Evolutionary conservation across 2,797 vertebrate species (phyloP), one percentile per base, ranked within the genome.

Genomic region (Tenualosa thibaudeaui): DNA sequence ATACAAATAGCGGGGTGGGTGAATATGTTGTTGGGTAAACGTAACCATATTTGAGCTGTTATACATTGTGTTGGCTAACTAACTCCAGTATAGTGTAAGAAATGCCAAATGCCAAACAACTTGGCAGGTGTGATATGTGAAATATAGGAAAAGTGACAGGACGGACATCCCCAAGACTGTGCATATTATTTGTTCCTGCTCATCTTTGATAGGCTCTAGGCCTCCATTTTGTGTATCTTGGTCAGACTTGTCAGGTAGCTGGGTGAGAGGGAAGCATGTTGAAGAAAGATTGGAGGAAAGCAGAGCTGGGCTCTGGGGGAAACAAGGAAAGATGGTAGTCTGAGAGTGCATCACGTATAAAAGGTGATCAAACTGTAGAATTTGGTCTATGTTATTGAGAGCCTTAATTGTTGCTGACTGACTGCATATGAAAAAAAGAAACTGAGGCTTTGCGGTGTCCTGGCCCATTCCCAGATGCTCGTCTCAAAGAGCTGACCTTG

Each of bases 401-500:
- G 37, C 7, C 92, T 94, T 91, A 91, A 92, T 95, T 94, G 92
- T 94, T 93, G 92, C 92, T 60, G 88, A 91, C 90, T 92, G 90
- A 91, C 93, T 93, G 92, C 90, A 86, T 94, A 92, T 87, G 92
- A 93, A 95, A 90, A 75, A 46, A 78, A 78, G 3, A 78, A 71
- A 40, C 92, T 94, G 91, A 86, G 65, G 90, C 91, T 94, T 90
- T 87, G 90, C 90, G 92, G 91, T 88, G 86, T 88, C 86, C 94
- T 94, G 94, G 95, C 94, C 89, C 65, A 81, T 89, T 92, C 91
- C 90, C 94, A 93, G 94, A 91, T 93, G 90, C 90, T 89, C 89
- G 91, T 91, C 92, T 94, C 89, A 91, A 91, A 92, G 90, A 89
- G 86, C 93, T 92, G 93, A 95, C 94, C 95, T 95, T 95, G 94